Evolutionary conservation across 2,113 vertebrate species (phyloP).

Genomic region (Aramus guarauna): DNA sequence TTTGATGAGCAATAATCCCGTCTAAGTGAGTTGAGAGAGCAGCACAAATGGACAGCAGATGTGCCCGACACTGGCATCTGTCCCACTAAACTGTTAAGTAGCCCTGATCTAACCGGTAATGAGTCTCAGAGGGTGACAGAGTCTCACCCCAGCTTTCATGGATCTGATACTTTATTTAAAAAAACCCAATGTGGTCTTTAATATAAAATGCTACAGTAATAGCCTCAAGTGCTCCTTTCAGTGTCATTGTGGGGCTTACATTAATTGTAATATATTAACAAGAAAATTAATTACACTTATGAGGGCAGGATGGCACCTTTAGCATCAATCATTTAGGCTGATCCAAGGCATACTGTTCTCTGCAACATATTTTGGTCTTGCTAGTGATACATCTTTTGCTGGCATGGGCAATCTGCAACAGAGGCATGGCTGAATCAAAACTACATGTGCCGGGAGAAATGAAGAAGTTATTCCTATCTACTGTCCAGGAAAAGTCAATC

Average conservation of each 20-base stretch:
- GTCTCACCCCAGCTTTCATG: background rate
- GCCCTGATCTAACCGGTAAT: background rate
- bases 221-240: background rate
- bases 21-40: background rate
- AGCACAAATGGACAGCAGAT: background rate
- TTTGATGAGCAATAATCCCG: background rate
- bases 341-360: background rate
- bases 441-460: background rate
- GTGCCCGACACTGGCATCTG: background rate
- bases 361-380: background rate
- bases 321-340: background rate
- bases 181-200: background rate
- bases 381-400: background rate
- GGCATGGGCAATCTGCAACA: background rate
- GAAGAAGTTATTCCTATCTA: conserved; percentile 38
- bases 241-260: background rate
- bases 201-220: background rate
- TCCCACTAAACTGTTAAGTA: background rate
- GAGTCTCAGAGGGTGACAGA: background rate
- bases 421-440: background rate
- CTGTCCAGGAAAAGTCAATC: conserved; percentile 13
- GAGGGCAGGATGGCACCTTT: background rate
- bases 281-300: background rate
- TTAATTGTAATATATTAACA: background rate
- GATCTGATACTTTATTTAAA: background rate